These are phyloP conservation scores for Caenorhabditis sp. DNA, from an alignment of 2,888 invertebrate species.

Conservation along the genomic window DNA sequence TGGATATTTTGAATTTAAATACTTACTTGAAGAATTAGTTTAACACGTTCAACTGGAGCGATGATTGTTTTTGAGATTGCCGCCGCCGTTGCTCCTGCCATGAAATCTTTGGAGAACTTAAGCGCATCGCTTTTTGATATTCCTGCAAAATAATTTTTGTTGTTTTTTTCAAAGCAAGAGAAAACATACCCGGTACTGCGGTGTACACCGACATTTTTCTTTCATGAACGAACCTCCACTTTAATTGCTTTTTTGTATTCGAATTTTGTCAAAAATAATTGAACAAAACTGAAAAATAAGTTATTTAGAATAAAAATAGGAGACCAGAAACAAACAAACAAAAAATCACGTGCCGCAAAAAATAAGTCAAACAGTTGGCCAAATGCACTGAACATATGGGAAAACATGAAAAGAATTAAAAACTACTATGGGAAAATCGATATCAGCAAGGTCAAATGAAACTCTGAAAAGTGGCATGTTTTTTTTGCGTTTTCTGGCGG, in stretches of 20 bases:
- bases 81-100: constrained; percentile 84
- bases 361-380: neutral
- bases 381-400: neutral
- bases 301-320: neutral
- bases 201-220: constrained; percentile 23
- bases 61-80: constrained; percentile 92
- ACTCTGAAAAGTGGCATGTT: neutral
- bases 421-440: neutral
- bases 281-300: neutral
- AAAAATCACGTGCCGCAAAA: neutral
- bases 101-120: constrained; percentile 67
- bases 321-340: neutral
- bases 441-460: neutral
- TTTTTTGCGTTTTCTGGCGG: too few species aligned
- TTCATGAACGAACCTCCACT: constrained; percentile 5
- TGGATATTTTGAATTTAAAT: neutral
- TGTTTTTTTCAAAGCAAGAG: neutral
- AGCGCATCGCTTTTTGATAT: constrained; percentile 39
- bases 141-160: constrained; percentile 11
- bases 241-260: too few species aligned
- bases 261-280: neutral
- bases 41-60: constrained; percentile 93
- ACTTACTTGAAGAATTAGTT: constrained; percentile 87
- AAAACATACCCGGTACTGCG: constrained; percentile 27
- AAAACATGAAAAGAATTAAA: neutral